phyloP scores from a whole-genome alignment of 2,113 vertebrate species.

The Takifugu bimaculatus region DNA sequence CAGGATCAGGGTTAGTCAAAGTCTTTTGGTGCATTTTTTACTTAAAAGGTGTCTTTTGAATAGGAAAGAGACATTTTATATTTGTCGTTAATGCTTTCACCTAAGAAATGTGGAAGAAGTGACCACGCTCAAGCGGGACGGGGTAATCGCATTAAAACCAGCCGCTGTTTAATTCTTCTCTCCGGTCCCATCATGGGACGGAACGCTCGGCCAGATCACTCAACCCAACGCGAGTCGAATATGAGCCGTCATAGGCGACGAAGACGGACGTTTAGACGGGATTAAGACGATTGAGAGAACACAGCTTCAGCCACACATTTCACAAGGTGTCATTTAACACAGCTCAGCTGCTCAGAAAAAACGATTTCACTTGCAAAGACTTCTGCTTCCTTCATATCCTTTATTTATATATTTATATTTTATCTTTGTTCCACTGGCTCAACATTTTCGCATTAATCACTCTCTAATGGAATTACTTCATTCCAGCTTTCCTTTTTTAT shows the following conservation, averaged over 20 bases:
- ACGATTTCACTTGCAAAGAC: slow-evolving; percentile 48
- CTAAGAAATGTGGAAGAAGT: too few relatives aligned
- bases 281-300: slow-evolving; percentile 58
- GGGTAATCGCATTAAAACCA: slow-evolving; percentile 18
- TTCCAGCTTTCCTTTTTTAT: slow-evolving; percentile 15
- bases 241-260: slow-evolving; percentile 25
- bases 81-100: background rate
- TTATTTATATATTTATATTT: slow-evolving; percentile 45
- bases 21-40: slow-evolving; percentile 13
- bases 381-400: slow-evolving; percentile 29
- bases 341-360: slow-evolving; percentile 35
- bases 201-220: slow-evolving; percentile 37
- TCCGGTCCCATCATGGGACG: slow-evolving; percentile 12
- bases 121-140: background rate
- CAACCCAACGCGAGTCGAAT: slow-evolving; percentile 46
- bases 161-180: slow-evolving; percentile 11
- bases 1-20: background rate
- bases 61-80: too few relatives aligned
- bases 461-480: slow-evolving; percentile 49
- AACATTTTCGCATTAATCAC: slow-evolving; percentile 17
- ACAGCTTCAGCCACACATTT: slow-evolving; percentile 60
- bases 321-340: slow-evolving; percentile 61
- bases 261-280: slow-evolving; percentile 56
- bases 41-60: slow-evolving; percentile 1
- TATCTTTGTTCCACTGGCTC: slow-evolving; percentile 9